Evolutionary conservation across 2,888 invertebrate genomes (phyloP).

Genomic region (Ormia ochracea): DNA sequence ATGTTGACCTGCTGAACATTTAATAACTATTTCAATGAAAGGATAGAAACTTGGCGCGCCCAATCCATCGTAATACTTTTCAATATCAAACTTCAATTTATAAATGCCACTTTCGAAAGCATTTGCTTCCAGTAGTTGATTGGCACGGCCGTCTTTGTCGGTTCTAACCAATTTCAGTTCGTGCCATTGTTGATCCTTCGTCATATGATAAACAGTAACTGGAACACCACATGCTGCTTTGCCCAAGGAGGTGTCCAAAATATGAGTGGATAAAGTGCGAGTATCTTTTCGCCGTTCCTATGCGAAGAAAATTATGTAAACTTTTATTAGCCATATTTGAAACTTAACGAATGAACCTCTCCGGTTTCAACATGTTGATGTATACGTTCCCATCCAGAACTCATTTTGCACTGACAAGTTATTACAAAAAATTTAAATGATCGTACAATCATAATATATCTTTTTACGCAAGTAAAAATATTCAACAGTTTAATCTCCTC

Average conservation of each 20-base stretch:
- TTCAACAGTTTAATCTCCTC: background rate
- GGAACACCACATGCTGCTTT: slow-evolving; percentile 82
- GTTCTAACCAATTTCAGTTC: slow-evolving; percentile 82
- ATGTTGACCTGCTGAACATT: slow-evolving; percentile 81
- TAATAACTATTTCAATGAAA: slow-evolving; percentile 86
- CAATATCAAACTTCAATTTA: slow-evolving; percentile 85
- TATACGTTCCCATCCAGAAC: slow-evolving; percentile 67
- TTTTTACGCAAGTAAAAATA: background rate
- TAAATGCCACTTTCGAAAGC: slow-evolving; percentile 83
- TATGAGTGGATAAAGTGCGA: slow-evolving; percentile 84
- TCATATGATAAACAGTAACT: slow-evolving; percentile 82
- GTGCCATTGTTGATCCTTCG: slow-evolving; percentile 80
- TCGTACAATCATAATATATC: background rate
- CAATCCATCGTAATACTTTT: slow-evolving; percentile 82
- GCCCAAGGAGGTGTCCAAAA: slow-evolving; percentile 85
- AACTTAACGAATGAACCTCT: slow-evolving; percentile 54
- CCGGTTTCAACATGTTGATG: slow-evolving; percentile 68
- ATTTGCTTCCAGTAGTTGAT: slow-evolving; percentile 80
- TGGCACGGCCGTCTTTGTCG: slow-evolving; percentile 82
- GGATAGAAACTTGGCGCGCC: slow-evolving; percentile 84
- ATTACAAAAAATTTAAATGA: background rate
- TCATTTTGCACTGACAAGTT: slow-evolving; percentile 64
- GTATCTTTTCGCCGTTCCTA: slow-evolving; percentile 67
- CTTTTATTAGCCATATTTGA: background rate
- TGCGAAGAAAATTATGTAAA: background rate